Conservation (phyloP, 2,113 vertebrate genomes). For the Malurus elegans region DNA sequence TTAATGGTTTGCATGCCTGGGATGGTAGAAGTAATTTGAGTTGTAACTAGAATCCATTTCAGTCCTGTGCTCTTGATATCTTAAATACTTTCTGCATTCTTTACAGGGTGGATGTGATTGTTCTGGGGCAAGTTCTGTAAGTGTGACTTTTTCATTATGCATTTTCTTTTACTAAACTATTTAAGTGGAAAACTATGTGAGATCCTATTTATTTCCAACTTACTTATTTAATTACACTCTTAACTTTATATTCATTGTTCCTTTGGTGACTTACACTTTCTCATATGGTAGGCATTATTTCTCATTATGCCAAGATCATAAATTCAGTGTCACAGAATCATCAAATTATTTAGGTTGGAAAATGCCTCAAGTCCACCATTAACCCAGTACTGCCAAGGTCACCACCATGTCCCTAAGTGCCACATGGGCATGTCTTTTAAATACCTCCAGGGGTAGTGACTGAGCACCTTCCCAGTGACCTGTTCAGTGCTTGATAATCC, state of each 20-base stretch:
- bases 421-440: accelerated
- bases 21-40: background rate
- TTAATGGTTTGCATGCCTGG: background rate
- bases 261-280: background rate
- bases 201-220: background rate
- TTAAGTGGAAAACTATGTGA: background rate
- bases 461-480: background rate
- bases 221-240: background rate
- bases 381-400: background rate
- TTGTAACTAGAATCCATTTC: background rate
- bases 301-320: background rate
- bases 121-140: slow-evolving; percentile 36
- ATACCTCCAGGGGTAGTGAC: background rate
- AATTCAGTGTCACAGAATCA: background rate
- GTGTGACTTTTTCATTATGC: background rate
- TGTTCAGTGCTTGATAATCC: background rate
- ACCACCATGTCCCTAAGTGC: background rate
- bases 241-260: background rate
- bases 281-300: background rate
- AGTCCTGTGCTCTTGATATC: background rate
- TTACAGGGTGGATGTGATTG: slow-evolving; percentile 52
- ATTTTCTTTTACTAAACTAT: background rate
- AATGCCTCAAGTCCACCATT: background rate
- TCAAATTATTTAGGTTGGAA: background rate
- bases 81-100: background rate